These are phyloP conservation scores for Phoeniculus purpureus DNA, from an alignment of 2,797 vertebrate species.

Conservation along the genomic window DNA sequence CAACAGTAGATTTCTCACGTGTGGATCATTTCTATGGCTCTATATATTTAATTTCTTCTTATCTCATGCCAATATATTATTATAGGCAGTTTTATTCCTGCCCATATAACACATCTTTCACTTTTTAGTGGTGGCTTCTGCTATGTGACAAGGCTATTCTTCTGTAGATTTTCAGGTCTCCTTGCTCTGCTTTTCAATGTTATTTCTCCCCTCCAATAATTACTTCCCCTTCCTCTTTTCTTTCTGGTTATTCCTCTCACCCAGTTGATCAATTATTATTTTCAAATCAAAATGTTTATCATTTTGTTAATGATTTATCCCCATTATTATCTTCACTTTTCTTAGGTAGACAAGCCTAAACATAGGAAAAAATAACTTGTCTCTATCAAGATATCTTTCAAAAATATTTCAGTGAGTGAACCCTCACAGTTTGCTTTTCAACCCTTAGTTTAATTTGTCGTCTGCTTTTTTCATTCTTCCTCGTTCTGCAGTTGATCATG, in stretches of 20 bases:
- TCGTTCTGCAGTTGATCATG: neutral
- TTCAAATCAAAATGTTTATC: neutral
- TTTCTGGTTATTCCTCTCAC: neutral
- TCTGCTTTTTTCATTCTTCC: neutral
- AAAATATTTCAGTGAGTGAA: neutral
- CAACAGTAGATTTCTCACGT: neutral
- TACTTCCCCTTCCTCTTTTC: neutral
- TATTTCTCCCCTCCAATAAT: neutral
- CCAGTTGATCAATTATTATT: neutral
- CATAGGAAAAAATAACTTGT: neutral
- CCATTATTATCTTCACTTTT: neutral
- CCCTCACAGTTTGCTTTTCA: neutral
- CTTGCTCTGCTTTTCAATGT: neutral
- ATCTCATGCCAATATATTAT: neutral
- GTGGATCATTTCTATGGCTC: neutral
- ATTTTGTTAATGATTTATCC: neutral
- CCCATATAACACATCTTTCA: neutral
- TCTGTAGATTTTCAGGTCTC: neutral
- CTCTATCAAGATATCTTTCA: neutral
- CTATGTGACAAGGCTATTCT: neutral
- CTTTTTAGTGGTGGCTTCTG: neutral
- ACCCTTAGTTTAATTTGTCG: neutral
- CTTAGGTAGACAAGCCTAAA: neutral
- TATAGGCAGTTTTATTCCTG: neutral
- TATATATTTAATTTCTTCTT: slow-evolving; percentile 7